Base-by-base conservation (phyloP, 2,797 vertebrate genomes). In the Lacerta viridis region DNA sequence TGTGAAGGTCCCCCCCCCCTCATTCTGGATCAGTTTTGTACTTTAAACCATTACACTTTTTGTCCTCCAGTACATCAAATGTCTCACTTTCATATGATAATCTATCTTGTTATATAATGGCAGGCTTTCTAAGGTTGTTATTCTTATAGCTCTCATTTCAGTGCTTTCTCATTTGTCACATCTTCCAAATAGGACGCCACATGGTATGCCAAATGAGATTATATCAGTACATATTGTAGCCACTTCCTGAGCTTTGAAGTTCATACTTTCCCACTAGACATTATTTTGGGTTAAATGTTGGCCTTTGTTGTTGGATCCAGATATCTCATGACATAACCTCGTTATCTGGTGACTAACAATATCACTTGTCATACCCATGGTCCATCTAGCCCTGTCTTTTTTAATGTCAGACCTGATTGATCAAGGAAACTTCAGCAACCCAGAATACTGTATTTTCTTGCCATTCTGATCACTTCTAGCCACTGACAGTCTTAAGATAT, bases 171-270 rank as follows among this genome's bases (percentile, higher is more conserved):
- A 80, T 74, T 39, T 85, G 39, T 74, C 68, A 72, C 7, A 17
- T 88, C 23, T 29, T 87, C 18, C 46, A 85, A 85, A 85, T 80
- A 29, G 43, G 55, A 71, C 18, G 50, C 25, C 36, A 33, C 39
- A 76, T 61, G 25, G 39, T 43, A 79, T 71, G 64, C 20, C n/a
- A 66, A 46, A 50, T 79, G 33, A 39, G 33, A 79, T 69, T 27
- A 71, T 78, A 83, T 69, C 66, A n/a, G 25, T 69, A 59, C 6
- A 74, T 27, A 82, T 18, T 75, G 13, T 61, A 50, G 75, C 74
- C 2, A 61, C 68, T 85, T 80, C 50, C 39, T 89, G 68, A 64
- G 55, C 71, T 79, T 89, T 85, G 29, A 72, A 74, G 80, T 33
- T 64, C 76, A 80, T 85, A 11, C 11, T 9, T 77, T 72, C 11